Percentiles rank a stretch among this genome's conserved stretches.
phyloP scores from a whole-genome alignment of 2,797 vertebrate species.

The Sebastolobus alascanus region DNA sequence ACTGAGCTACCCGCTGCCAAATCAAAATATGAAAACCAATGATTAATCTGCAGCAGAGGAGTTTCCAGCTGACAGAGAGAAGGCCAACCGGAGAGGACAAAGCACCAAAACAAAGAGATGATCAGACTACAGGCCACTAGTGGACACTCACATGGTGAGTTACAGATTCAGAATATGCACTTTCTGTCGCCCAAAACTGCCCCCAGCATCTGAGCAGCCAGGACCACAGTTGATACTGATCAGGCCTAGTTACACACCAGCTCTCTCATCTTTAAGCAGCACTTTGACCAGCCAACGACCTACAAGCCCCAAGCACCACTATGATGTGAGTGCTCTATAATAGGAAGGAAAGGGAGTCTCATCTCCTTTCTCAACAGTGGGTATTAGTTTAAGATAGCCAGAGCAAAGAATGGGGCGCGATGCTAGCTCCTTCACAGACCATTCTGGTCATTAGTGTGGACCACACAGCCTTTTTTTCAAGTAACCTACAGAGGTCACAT shows the following conservation, averaged over 20 bases:
- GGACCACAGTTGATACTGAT: constrained; percentile 44
- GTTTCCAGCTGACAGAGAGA: constrained; percentile 21
- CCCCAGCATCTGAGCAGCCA: constrained; percentile 19
- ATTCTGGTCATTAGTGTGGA: constrained; percentile 68
- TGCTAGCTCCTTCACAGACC: constrained; percentile 46
- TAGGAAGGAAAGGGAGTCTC: constrained; percentile 46
- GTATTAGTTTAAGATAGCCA: constrained; percentile 63
- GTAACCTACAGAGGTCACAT: constrained; percentile 65
- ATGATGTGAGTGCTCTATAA: constrained; percentile 54
- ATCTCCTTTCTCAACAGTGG: constrained; percentile 48
- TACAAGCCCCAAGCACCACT: constrained; percentile 36
- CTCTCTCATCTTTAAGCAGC: constrained; percentile 47
- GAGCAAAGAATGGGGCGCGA: constrained; percentile 38
- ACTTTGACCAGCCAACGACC: constrained; percentile 52
- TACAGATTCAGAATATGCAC: constrained; percentile 25
- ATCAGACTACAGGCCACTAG: constrained; percentile 33
- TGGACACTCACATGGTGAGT: constrained; percentile 24
- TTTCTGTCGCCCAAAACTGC: constrained; percentile 8
- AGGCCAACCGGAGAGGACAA: constrained; percentile 21
- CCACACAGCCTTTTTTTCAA: constrained; percentile 48
- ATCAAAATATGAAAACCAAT: not conserved
- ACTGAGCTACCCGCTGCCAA: too few relatives aligned
- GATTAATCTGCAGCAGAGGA: constrained; percentile 19
- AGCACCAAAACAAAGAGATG: constrained; percentile 33
- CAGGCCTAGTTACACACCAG: constrained; percentile 43